Evolutionary conservation across 2,113 vertebrate species (phyloP), one percentile per base, ranked within the genome.

Genomic region (Willisornis vidua): DNA sequence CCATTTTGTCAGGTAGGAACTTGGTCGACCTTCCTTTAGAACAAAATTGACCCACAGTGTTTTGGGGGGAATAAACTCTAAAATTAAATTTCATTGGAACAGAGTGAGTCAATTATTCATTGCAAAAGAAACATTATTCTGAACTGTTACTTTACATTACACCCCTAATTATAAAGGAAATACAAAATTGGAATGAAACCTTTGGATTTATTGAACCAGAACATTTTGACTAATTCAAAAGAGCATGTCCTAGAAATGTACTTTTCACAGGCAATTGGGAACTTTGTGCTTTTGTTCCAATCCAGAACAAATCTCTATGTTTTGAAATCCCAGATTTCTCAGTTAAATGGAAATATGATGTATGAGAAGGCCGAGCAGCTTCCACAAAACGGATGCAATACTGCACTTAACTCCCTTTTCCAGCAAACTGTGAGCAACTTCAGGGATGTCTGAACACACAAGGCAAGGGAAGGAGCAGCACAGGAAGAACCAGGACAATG

Each of bases 211-310:
- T 72, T 90, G 93, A 95, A 92, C 86, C 79, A 78, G 88, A 96
- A 96, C 90, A 72, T 92, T 97, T 94, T 86, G 85, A 94, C 85
- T 96, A 92, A 96, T 93, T 94, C 83, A 88, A 65, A 93, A 92
- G 78, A 93, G 66, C 73, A 54, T 6, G 83, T 81, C 66, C 89
- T 66, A 95, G 85, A 96, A 96, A 93, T 10, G 72, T 89, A 73
- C 41, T 94, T 93, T 93, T 94, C 68, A 89, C 82, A 88, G 85
- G 68, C 85, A 86, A 72, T 89, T 94, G 92, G 71, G 59, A 84
- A 84, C 61, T 90, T 77, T 23, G 79, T 91, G 85, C 82, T 85
- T 78, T 94, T 95, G 61, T 63, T 92, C 48, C 48, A 7, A 80
- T 90, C 84, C 85, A 67, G 76, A 96, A 90, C 48, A 92, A 89